These are phyloP conservation scores for Crenichthys baileyi DNA, from an alignment of 2,797 vertebrate species.

Conservation along the genomic window DNA sequence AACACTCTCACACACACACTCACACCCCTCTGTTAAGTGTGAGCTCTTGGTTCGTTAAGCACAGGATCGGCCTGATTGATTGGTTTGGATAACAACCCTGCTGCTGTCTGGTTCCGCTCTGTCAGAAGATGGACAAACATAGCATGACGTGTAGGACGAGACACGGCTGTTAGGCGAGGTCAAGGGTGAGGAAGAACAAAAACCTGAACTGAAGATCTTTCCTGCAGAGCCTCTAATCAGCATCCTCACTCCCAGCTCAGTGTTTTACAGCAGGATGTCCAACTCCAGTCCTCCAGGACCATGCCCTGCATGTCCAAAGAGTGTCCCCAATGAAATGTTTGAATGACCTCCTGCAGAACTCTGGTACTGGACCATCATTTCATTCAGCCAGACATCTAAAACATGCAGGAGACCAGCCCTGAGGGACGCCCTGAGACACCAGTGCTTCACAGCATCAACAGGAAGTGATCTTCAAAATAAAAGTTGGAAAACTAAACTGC, in stretches of 20 bases:
- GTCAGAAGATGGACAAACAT: constrained; percentile 46
- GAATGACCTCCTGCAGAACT: not conserved
- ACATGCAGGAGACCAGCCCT: not conserved
- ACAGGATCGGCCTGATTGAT: constrained; percentile 58
- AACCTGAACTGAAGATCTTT: not conserved
- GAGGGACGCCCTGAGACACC: not conserved
- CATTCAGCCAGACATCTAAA: not conserved
- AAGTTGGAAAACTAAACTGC: not conserved
- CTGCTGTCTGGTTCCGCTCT: constrained; percentile 48
- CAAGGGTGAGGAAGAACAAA: not conserved
- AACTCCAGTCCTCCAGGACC: too few relatives aligned
- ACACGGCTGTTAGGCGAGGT: constrained; percentile 28
- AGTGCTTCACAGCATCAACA: not conserved
- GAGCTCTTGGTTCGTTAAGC: constrained; percentile 47
- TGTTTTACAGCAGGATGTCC: too few relatives aligned
- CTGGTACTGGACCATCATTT: not conserved
- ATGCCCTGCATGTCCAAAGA: not conserved
- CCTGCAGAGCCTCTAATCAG: too few relatives aligned
- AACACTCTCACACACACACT: constrained; percentile 17
- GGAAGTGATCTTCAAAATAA: not conserved
- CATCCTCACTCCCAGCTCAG: too few relatives aligned
- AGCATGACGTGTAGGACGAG: constrained; percentile 51
- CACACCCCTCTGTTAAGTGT: constrained; percentile 34
- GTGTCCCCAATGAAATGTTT: not conserved
- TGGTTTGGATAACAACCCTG: constrained; percentile 53